Evolutionary conservation across 2,113 vertebrate genomes (phyloP).

Genomic region (Amazona vittata): DNA sequence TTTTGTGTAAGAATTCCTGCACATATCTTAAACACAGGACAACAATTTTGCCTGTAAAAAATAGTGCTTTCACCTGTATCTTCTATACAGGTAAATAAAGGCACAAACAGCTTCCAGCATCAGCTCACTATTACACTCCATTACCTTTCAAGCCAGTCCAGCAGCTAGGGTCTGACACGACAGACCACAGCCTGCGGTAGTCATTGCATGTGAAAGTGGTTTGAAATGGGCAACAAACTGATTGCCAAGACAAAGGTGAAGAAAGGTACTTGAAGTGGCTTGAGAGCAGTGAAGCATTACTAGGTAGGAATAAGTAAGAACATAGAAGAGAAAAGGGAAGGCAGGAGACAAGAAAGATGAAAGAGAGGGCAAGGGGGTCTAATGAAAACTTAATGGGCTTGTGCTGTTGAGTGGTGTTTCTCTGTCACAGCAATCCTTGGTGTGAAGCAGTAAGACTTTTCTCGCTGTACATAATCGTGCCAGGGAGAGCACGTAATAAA

Average conservation of each 20-base stretch:
- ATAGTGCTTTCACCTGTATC: not conserved
- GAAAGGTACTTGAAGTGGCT: not conserved
- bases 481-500: not conserved
- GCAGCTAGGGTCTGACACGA: not conserved
- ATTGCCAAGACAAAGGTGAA: not conserved
- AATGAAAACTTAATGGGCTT: conserved; percentile 59
- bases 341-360: conserved; percentile 49
- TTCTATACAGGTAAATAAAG: not conserved
- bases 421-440: conserved; percentile 20
- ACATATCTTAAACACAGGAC: not conserved
- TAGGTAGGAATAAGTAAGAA: conserved; percentile 27
- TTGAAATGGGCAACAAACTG: conserved; percentile 14
- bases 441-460: conserved; percentile 30
- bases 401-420: conserved; percentile 2
- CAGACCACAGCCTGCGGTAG: not conserved
- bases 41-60: not conserved
- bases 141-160: not conserved
- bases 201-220: not conserved
- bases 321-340: not conserved
- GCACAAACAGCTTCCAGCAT: not conserved
- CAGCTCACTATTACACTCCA: not conserved
- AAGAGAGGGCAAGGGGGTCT: conserved; percentile 55
- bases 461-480: not conserved
- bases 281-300: conserved; percentile 10
- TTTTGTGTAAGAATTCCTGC: not conserved